Conservation (phyloP, 2,797 vertebrate genomes). For the Eidolon dupreanum region DNA sequence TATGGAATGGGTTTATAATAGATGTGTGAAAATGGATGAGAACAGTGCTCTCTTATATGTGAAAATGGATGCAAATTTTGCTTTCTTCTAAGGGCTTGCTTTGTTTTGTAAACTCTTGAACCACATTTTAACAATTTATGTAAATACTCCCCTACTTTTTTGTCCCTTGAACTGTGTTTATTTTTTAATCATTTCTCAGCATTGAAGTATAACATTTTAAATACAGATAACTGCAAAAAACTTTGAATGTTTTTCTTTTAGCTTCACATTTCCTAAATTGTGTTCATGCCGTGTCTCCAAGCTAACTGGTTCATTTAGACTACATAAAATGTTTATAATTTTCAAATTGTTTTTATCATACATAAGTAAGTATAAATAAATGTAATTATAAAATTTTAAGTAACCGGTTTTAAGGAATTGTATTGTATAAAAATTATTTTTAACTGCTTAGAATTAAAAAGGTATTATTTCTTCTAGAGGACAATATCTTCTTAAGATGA, state of each 20-base stretch:
- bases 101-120: constrained; percentile 35
- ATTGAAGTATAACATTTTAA: constrained; percentile 2
- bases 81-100: constrained; percentile 14
- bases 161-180: neutral
- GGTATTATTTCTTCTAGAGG: constrained; percentile 84
- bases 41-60: neutral
- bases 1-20: neutral
- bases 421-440: constrained; percentile 12
- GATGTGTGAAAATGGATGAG: neutral
- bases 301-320: neutral
- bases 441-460: constrained; percentile 40
- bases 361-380: neutral
- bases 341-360: constrained; percentile 37
- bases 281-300: neutral
- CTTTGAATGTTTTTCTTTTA: constrained; percentile 23
- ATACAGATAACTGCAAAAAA: neutral
- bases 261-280: neutral
- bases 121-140: constrained; percentile 25
- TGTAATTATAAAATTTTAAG: constrained; percentile 15
- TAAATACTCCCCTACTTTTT: neutral
- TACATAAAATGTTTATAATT: neutral
- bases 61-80: neutral
- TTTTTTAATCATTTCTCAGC: constrained; percentile 1
- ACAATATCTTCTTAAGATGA: constrained; percentile 87
- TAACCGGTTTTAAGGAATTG: constrained; percentile 40